Evolutionary conservation across 2,797 vertebrate genomes (phyloP), one percentile per base, ranked within the genome.

Genomic region (Parambassis ranga): DNA sequence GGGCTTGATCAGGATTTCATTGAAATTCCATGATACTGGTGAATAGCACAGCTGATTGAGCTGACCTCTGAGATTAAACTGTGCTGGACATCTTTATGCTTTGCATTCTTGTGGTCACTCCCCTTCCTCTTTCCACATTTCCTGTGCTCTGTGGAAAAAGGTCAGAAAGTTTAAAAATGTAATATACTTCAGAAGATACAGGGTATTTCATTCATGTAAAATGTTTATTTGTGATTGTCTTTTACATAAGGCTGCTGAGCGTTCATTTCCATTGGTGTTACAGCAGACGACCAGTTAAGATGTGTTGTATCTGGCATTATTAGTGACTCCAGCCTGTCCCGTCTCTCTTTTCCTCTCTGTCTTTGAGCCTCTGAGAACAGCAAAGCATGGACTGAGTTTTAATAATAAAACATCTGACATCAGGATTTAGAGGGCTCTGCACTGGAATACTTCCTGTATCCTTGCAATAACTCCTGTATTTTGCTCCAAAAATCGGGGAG

Each of bases 351-450:
- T 43, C 52, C 49, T 56, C 59, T 76, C 57, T 1, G 47, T 28
- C 65, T 64, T 18, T 60, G 49, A 75, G 65, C 47, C 74, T 75
- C 71, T 77, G 70, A 77, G 73, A 76, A 75, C 61, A 5, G 35
- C 62, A 77, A 71, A 63, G 33, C 65, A 64, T 58, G 64, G 49
- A 48, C 57, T 36, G 51, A 73, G 71, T 87, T 89, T 89, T 89
- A 88, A 90, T 90, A 90, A 92, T 85, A 86, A 88, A 90, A 87
- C 87, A 87, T 91, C 86, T 86, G 81, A 84, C 79, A 67, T 77
- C 62, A 18, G 90, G 90, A 83, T 90, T 91, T 87, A 85, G 71
- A 42, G 66, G 85, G 89, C 83, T 91, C 80, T 83, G 65, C 24
- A 5, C 53, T 32, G 71, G 73, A 87, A 86, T 85, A 89, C 88